A percentile compares a stretch with the other conserved stretches of the same genome.
phyloP scores from a whole-genome alignment of 92 coral and sea anemone genomes.

The Parazoanthus darwini region DNA sequence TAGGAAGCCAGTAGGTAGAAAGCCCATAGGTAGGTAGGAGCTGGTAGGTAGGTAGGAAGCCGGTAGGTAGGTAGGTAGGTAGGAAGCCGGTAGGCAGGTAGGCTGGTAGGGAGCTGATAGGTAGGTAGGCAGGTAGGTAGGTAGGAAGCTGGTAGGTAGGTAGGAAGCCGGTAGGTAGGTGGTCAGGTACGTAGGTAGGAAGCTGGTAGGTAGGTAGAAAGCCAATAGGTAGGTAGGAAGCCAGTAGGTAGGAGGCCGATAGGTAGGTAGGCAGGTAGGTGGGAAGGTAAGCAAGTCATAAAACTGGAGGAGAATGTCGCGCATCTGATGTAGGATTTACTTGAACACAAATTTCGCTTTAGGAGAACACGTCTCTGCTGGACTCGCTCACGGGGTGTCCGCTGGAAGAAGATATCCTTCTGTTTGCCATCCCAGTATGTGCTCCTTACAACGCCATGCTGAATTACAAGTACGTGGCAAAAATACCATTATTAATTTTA shows the following conservation, averaged over 20 bases:
- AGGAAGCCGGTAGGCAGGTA: not conserved
- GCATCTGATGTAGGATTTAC: not conserved
- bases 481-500: not conserved
- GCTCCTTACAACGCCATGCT: constrained; percentile 95
- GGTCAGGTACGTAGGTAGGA: too few relatives aligned
- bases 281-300: too few relatives aligned
- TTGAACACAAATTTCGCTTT: not conserved
- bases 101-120: not conserved
- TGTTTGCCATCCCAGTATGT: constrained; percentile 94
- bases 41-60: not conserved
- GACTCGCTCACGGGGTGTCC: constrained; percentile 97
- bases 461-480: constrained; percentile 82
- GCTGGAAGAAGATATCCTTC: constrained; percentile 67
- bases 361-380: constrained; percentile 57
- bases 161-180: too few relatives aligned
- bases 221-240: too few relatives aligned
- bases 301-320: not conserved
- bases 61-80: not conserved
- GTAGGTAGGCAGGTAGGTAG: not conserved
- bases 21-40: too few relatives aligned
- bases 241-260: too few relatives aligned
- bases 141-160: too few relatives aligned
- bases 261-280: too few relatives aligned
- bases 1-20: not conserved
- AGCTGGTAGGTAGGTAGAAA: too few relatives aligned